Evolutionary conservation across 2,888 invertebrate species (phyloP), one percentile per base, ranked within the genome.

Genomic region (Macaria notata): DNA sequence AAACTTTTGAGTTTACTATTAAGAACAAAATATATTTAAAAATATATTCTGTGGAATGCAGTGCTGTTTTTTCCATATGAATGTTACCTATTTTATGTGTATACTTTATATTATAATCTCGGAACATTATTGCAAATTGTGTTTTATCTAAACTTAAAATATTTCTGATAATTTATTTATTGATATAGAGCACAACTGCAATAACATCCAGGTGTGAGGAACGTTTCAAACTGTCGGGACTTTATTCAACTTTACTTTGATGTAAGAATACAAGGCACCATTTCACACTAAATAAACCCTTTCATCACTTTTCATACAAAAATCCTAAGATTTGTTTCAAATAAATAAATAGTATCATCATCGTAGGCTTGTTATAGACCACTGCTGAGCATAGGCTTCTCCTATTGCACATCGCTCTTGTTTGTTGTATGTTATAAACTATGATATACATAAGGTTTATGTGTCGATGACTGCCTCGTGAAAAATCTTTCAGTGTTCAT

Each of bases 11-110:
- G 43, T 44, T 46, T 31, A 52, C 8, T 52, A 52, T 45, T 48
- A 46, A 57, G 50, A 58, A 49, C 54, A 54, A 62, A 58, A 61
- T 59, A n/a, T n/a, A n/a, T n/a, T n/a, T n/a, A n/a, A n/a, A n/a
- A n/a, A n/a, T n/a, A 79, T 82, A 76, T 76, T 76, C 73, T 76
- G 81, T 83, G 88, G 86, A 86, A 86, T 88, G 86, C 79, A 78
- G 81, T 78, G 75, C 75, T 70, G 66, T 70, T 69, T 72, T 68
- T 70, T 71, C 64, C 54, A 41, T 59, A 54, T 41, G 41, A 55
- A 66, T 66, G 70, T 70, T 66, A 66, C 62, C 71, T 58, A 44
- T 61, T 62, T 67, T 66, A 52, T 55, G 54, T 9, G 55, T 70
- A 63, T 71, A 66, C 9, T 8, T 9, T 41, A 8, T 38, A 54